Base-by-base conservation (phyloP, 2,113 vertebrate species). In the Tiliqua scincoides region DNA sequence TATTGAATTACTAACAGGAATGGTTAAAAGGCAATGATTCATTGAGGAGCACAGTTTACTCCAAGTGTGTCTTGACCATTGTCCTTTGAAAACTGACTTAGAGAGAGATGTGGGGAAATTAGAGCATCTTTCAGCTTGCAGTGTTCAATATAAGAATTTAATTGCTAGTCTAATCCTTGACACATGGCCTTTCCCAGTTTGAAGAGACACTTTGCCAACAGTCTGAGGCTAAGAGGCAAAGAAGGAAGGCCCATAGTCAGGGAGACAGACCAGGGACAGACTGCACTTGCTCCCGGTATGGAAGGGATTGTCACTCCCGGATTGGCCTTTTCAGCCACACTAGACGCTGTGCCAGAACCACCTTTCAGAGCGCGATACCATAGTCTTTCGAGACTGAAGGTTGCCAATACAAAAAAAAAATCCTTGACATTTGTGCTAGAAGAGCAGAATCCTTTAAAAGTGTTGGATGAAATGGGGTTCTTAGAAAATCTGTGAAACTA, bases 71-170 rank as follows among this genome's bases (percentile, higher is more conserved):
- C 27, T 57, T 80, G 61, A 0, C 20, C 17, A 20, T 27, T 77
- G 23, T 77, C 1, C 0, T 27, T 30, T 10, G 2, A 25, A 81
- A 87, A 48, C 1, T 17, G 10, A 27, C 68, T 70, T 23, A 62
- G n/a, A 23, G 65, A 52, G 59, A 27, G 0, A 35, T 1, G 27
- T 9, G 10, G 35, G 74, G n/a, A 25, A 70, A 2, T n/a, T 61
- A 68, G 18, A 61, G n/a, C 54, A 32, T 7, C 15, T 61, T 70
- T 52, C n/a, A 4, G 0, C 0, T 27, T 87, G 35, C 68, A 2
- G 0, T 0, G 25, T 88, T 57, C 70, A 43, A 4, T 1, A 1
- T 4, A 4, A 0, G 6, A 27, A 17, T 77, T 30, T 62, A 65
- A 63, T 8, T 63, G 57, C 32, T 23, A 78, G 0, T 72, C 3